Percentiles rank a stretch among this genome's conserved stretches.
Conservation (phyloP, 37 sponge, comb jelly and placozoan genomes). For the Oscarella lobularis region DNA sequence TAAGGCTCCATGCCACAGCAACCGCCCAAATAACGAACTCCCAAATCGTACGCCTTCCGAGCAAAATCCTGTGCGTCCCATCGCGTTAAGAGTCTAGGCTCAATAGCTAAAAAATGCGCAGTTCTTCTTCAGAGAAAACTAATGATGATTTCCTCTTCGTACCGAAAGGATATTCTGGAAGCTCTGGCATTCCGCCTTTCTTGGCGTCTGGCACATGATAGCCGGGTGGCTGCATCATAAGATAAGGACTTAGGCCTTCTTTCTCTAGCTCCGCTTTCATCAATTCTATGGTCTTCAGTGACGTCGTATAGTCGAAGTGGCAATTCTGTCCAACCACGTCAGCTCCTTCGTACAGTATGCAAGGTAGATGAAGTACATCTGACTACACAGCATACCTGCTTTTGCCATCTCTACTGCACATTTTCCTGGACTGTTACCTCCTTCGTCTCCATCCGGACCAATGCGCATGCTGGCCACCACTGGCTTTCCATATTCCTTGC, state of each 20-base stretch:
- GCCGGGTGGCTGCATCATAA: not conserved
- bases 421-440: not conserved
- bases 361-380: not conserved
- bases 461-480: constrained; percentile 9
- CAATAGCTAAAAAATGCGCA: not conserved
- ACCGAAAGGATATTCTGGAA: constrained; percentile 12
- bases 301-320: not conserved
- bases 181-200: not conserved
- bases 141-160: too few relatives aligned
- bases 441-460: constrained; percentile 11
- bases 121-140: too few relatives aligned
- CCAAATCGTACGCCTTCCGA: constrained; percentile 7
- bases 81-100: constrained; percentile 1
- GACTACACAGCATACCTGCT: not conserved
- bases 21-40: constrained; percentile 11
- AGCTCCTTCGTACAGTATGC: constrained; percentile 9
- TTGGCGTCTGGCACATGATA: constrained; percentile 5
- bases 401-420: constrained; percentile 4
- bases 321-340: constrained; percentile 14
- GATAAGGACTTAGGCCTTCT: not conserved
- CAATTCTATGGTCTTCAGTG: constrained; percentile 3
- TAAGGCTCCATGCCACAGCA: constrained; percentile 11
- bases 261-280: not conserved
- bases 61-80: constrained; percentile 4
- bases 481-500: constrained; percentile 7